Base-by-base conservation (phyloP, 1,140 invertebrate genomes). In the Bombus breviceps region DNA sequence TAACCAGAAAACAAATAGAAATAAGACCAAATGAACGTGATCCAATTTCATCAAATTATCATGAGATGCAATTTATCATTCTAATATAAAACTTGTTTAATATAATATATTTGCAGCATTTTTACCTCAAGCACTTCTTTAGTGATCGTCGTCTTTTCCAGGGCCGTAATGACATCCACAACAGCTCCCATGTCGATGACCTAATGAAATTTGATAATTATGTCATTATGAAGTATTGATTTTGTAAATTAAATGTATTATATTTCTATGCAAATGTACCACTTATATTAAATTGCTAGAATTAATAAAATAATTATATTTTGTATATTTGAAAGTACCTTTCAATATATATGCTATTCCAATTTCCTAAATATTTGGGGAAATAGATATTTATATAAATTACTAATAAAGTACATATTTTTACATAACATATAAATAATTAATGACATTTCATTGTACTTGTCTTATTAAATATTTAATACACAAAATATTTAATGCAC, bases 111-210 rank as follows among this genome's bases (percentile, higher is more conserved):
- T 68, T 18, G 2, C 12, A 75, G 25, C 41, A 41, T 53, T 8
- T 39, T 95, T 96, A 98, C 98, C 97, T 99, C 98, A 96, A 99
- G 96, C 95, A 98, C 97, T 95, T 99, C 98, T 97, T 98, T 98
- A 95, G 98, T 99, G 96, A 99, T 98, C 95, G 97, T 96, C 95
- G 98, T 97, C 95, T 97, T 98, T 96, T 99, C 98, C 97, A 99
- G 96, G 94, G 97, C 96, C 94, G 97, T 97, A 96, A 99, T 98
- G 95, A 99, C 97, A 95, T 98, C 98, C 95, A 98, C 96, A 96
- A 99, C 98, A 93, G 97, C 96, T 93, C 97, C 97, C 98, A 99
- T 98, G 96, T 99, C 98, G 96, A 98, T 97, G 96, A 99, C 98
- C 98, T 99, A 94, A 81, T 96, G 96, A 92, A 85, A 81, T 82